A percentile compares a stretch with the other conserved stretches of the same genome.
These are phyloP conservation scores for Xenus cinereus DNA, from an alignment of 2,113 vertebrate species.

Conservation along the genomic window DNA sequence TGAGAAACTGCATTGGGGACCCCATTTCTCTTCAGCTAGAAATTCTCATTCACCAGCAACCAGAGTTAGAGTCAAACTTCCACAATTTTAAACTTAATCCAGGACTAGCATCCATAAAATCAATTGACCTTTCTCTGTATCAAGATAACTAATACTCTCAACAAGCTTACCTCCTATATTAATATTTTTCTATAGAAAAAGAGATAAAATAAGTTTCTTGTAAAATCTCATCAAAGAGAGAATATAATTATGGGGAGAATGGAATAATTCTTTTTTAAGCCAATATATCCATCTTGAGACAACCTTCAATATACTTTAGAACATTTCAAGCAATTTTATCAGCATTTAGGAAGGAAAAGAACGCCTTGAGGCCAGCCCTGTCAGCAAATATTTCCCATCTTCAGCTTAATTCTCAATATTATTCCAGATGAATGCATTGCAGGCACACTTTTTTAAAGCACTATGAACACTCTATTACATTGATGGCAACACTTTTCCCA, in stretches of 20 bases:
- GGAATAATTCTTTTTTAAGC: not conserved
- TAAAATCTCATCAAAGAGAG: not conserved
- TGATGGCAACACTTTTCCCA: not conserved
- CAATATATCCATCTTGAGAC: not conserved
- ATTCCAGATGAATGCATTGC: slow-evolving; percentile 13
- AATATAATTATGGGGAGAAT: not conserved
- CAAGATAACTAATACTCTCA: not conserved
- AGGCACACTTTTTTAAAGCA: not conserved
- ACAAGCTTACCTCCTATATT: not conserved
- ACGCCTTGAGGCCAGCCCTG: not conserved
- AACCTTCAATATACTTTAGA: not conserved
- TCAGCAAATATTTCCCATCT: slow-evolving; percentile 40
- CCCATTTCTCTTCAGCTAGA: not conserved
- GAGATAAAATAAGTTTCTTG: not conserved
- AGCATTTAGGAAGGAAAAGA: slow-evolving; percentile 1
- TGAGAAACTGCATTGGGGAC: not conserved
- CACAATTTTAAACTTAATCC: not conserved
- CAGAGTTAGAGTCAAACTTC: not conserved
- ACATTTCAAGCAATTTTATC: slow-evolving; percentile 12
- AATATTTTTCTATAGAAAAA: not conserved
- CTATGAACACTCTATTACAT: not conserved
- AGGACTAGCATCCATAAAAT: not conserved
- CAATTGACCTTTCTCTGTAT: not conserved
- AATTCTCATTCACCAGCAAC: not conserved
- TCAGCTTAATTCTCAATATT: slow-evolving; percentile 9